Evolutionary conservation across 2,113 vertebrate genomes (phyloP), one percentile per base, ranked within the genome.

Genomic region (Ctenodactylus gundi): DNA sequence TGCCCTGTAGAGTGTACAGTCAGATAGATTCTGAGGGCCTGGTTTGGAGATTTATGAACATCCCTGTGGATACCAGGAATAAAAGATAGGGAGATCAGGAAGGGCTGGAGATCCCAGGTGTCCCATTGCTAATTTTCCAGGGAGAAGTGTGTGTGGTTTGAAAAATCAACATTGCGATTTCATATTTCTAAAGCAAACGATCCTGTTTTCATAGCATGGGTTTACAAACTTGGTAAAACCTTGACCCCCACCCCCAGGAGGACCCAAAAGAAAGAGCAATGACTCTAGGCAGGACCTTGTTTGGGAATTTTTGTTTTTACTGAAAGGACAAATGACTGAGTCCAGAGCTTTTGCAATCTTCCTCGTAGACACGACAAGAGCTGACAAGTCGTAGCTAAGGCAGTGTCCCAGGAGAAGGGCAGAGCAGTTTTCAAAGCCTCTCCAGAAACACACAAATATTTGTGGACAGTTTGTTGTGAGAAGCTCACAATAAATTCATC

Each of bases 401-500:
- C 58, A 62, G 49, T 80, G 60, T 75, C 68, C 60, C 57, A 25
- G 64, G 67, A 84, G 75, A 29, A 78, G 14, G 60, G 13, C 2
- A 18, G 4, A 39, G n/a, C 20, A 29, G 9, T 93, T 87, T 92
- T 77, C 60, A 91, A 73, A 95, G 64, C 39, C 64, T 81, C 68
- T 60, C 46, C 41, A 44, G 86, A 85, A 84, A 70, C 46, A 58
- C 44, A 10, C 21, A 81, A 20, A 53, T 65, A 36, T 44, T 78
- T 89, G 55, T 68, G 44, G 84, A 64, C n/a, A 53, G 21, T 95
- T 85, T 90, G 93, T 55, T 58, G 64, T 72, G 39, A 93, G 85
- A 55, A 68, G 82, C 82, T 92, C 85, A 77, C 34, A 25, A 80
- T 96, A 36, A 95, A 90, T 44, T 49, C 77, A 68, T 67, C 70